Base-by-base conservation (phyloP, 1,140 invertebrate genomes). In the Oryctes rhinoceros region DNA sequence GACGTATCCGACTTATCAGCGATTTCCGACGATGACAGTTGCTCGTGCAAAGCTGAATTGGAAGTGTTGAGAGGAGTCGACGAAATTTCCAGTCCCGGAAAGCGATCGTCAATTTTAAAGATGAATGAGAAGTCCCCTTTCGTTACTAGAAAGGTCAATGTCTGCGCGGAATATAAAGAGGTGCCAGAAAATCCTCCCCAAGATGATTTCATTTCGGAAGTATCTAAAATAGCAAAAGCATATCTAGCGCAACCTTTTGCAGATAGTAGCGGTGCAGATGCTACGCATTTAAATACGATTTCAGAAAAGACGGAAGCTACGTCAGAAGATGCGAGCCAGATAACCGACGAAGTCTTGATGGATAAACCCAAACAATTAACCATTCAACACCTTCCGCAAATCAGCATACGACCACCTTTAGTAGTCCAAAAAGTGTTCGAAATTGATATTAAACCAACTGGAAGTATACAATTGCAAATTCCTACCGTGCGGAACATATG, bases 331-430 rank as follows among this genome's bases (percentile, higher is more conserved):
- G 30, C 78, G n/a, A 37, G 20, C 1, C 47, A 78, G 5, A 77
- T 53, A 4, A 77, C 20, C 5, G 30, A 77, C n/a, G 44, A 77
- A 13, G 20, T 77, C 13, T 9, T 39, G 35, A 15, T 37, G 24
- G 37, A 44, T 59, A 39, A 65, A 59, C 15, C 20, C 6, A 39
- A 81, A 62, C 82, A 83, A 79, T 65, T 85, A 62, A 78, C 76
- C 11, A 77, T 85, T 15, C 83, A 85, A 79, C 15, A 79, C 10
- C 37, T 85, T 48, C 84, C 84, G 10, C 78, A 81, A 1, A 79
- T 85, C 7, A 59, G 81, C 53, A 84, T 85, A 47, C 35, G 53
- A 24, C 48, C 59, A 80, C 35, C 74, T 48, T 24, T 83, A n/a
- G 39, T 74, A 0, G 62, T 82, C 1, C 83, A 80, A 37, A 78